Evolutionary conservation across 1,140 invertebrate species (phyloP).

Genomic region (Drosophila ohnishii): DNA sequence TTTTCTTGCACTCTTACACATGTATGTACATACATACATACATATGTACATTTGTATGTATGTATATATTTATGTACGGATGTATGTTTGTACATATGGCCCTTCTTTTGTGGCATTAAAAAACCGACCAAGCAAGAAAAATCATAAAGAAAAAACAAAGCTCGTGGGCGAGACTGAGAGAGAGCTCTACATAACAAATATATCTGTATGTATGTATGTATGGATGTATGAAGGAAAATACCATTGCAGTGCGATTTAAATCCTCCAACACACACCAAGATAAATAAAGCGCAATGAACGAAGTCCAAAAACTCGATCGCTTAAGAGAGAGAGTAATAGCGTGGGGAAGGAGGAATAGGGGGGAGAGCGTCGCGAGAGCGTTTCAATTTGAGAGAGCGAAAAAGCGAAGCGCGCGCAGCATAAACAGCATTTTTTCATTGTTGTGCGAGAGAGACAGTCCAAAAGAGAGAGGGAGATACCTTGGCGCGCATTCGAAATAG

Average conservation of each 20-base stretch:
- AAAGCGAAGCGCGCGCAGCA: slow-evolving; percentile 48
- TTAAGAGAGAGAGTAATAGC: slow-evolving; percentile 7
- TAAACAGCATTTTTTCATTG: slow-evolving; percentile 73
- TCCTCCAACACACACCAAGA: slow-evolving; percentile 59
- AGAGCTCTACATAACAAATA: slow-evolving; percentile 27
- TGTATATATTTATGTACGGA: slow-evolving; percentile 3
- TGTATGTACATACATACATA: neutral
- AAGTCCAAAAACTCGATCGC: slow-evolving; percentile 72
- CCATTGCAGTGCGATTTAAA: slow-evolving; percentile 72
- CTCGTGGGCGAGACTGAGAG: slow-evolving; percentile 51
- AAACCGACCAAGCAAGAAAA: slow-evolving; percentile 74
- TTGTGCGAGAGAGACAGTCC: slow-evolving; percentile 27
- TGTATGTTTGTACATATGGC: slow-evolving; percentile 42
- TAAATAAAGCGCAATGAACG: slow-evolving; percentile 80
- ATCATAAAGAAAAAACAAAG: slow-evolving; percentile 62
- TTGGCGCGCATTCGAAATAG: slow-evolving; percentile 77
- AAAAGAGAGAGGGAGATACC: slow-evolving; percentile 26
- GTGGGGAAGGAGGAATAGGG: slow-evolving; percentile 4
- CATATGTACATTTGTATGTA: slow-evolving; percentile 10
- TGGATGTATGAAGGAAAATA: slow-evolving; percentile 18
- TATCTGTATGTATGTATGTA: neutral
- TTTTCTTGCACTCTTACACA: slow-evolving; percentile 1
- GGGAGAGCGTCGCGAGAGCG: slow-evolving; percentile 19
- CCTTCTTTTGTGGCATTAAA: slow-evolving; percentile 74
- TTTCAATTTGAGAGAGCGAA: slow-evolving; percentile 33